These are phyloP conservation scores for Drosophila tani DNA, from an alignment of 1,140 invertebrate genomes.

Conservation along the genomic window DNA sequence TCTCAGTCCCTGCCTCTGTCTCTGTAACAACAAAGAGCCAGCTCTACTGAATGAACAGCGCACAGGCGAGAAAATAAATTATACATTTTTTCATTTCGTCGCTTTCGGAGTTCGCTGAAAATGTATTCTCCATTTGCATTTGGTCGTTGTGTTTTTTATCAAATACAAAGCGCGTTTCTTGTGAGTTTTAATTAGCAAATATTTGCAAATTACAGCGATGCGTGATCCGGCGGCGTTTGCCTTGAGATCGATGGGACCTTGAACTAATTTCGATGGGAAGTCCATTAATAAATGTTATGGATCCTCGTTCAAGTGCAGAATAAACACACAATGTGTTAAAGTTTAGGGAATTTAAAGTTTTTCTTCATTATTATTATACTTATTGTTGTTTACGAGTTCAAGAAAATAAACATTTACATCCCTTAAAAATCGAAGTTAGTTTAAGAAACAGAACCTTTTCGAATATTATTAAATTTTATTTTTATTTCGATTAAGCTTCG, in stretches of 20 bases:
- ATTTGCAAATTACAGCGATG: constrained; percentile 71
- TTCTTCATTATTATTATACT: no score
- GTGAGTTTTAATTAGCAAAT: constrained; percentile 75
- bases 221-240: constrained; percentile 36
- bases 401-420: no score
- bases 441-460: not conserved
- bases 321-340: not conserved
- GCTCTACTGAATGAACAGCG: constrained; percentile 6
- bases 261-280: constrained; percentile 56
- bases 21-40: constrained; percentile 25
- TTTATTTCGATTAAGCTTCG: no score
- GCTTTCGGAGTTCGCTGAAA: constrained; percentile 31
- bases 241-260: constrained; percentile 62
- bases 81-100: constrained; percentile 56
- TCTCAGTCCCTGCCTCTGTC: constrained; percentile 4
- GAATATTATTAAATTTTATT: no score
- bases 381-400: no score
- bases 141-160: constrained; percentile 17
- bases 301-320: constrained; percentile 12
- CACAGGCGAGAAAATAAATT: constrained; percentile 70
- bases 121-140: constrained; percentile 43
- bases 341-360: no score
- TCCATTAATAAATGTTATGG: constrained; percentile 20
- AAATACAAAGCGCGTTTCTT: constrained; percentile 28
- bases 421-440: no score